Base-by-base conservation (phyloP, 2,888 invertebrate genomes). In the Bembecia ichneumoniformis region DNA sequence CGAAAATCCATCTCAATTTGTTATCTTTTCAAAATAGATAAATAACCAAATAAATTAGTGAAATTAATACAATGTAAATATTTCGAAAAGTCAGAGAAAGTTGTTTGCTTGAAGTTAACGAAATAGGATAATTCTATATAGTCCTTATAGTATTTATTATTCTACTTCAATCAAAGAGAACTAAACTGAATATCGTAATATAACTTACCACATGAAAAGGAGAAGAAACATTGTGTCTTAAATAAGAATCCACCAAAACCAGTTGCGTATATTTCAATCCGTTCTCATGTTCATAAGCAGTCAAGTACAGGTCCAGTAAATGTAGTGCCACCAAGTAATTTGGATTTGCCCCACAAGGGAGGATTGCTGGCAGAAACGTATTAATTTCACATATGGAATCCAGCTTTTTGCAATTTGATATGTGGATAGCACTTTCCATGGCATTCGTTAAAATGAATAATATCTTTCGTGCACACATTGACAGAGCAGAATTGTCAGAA, bases 221-320 rank as follows among this genome's bases (percentile, higher is more conserved):
- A 0, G 93, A 93, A 17, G 88, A 88, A 2, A 95, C 83, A 68
- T 94, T 92, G 1, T 68, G 64, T 49, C 89, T 84, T n/a, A 94
- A 68, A 55, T 72, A 70, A 0, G 78, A 77, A 68, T 91, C 89
- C 1, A 91, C 66, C 55, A 88, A 63, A 51, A 76, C 62, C 49
- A 90, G 71, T 57, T 82, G 57, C 50, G 78, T 71, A 64, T 83
- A 68, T 28, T 76, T 68, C 55, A 89, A 64, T 57, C 78, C 68
- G 68, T 82, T 74, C 61, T 83, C 80, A 59, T 78, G 71, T 66
- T 88, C 74, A 82, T 81, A 82, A 14, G 86, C 82, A 14, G 87
- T 80, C 58, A 88, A 60, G 60, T 89, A 86, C 47, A 91, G 69
- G 71, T 91, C 90, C 3, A 91, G 55, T 11, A 87, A 68, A 63